phyloP scores from a whole-genome alignment of 2,113 vertebrate genomes.

The Hypanus sabinus region DNA sequence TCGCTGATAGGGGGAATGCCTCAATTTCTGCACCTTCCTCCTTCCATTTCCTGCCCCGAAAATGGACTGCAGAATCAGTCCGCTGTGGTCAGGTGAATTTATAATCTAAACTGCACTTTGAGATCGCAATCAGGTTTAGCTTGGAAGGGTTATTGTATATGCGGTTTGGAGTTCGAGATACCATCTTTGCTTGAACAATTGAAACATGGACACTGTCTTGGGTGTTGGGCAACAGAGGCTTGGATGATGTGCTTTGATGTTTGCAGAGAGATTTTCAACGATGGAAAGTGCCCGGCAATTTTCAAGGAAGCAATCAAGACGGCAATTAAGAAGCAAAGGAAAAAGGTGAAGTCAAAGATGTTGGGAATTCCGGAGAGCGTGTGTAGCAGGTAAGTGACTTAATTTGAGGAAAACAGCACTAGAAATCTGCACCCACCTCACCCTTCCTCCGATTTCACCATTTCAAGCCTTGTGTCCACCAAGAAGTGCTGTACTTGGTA shows the following conservation, averaged over 20 bases:
- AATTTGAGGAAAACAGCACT: background rate
- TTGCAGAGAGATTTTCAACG: slow-evolving; percentile 79
- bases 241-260: background rate
- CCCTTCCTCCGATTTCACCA: too few relatives aligned
- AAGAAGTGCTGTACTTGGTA: background rate
- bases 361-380: slow-evolving; percentile 69
- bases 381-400: slow-evolving; percentile 66
- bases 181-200: background rate
- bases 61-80: background rate
- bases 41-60: background rate
- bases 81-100: background rate
- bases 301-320: slow-evolving; percentile 75
- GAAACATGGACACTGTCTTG: background rate
- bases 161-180: background rate
- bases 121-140: background rate
- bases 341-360: slow-evolving; percentile 91
- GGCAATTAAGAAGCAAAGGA: slow-evolving; percentile 74
- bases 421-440: background rate
- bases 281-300: slow-evolving; percentile 74
- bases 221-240: background rate
- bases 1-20: background rate
- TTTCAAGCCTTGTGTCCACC: background rate
- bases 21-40: background rate
- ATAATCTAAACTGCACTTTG: background rate
- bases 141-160: background rate